Evolutionary conservation across 2,888 invertebrate species (phyloP).

Genomic region (Drosophila histrio): DNA sequence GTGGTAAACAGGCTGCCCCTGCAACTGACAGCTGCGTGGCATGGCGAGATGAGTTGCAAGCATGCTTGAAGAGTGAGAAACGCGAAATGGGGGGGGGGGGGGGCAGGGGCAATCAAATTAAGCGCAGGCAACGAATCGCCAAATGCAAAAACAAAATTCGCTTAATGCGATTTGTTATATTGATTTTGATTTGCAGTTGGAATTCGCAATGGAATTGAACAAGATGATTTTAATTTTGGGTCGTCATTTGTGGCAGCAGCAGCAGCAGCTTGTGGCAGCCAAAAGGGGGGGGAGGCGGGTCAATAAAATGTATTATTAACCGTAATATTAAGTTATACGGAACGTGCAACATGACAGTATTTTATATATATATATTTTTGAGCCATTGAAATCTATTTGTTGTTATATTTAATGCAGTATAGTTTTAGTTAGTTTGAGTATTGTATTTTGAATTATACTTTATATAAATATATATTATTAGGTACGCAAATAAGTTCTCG

Average conservation of each 20-base stretch:
- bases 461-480: too few relatives aligned
- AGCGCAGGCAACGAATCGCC: conserved; percentile 48
- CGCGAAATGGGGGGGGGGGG: not conserved
- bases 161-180: conserved; percentile 53
- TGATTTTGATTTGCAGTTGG: conserved; percentile 35
- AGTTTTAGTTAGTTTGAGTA: too few relatives aligned
- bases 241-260: too few relatives aligned
- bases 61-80: not conserved
- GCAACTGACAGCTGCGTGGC: conserved; percentile 50
- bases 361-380: too few relatives aligned
- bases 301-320: not conserved
- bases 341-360: too few relatives aligned
- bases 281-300: not conserved
- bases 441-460: too few relatives aligned
- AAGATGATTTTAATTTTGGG: not conserved
- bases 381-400: too few relatives aligned
- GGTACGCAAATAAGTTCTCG: too few relatives aligned
- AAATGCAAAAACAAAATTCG: conserved; percentile 45
- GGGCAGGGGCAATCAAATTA: conserved; percentile 44
- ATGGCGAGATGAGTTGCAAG: conserved; percentile 5
- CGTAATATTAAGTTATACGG: too few relatives aligned
- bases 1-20: conserved; percentile 7
- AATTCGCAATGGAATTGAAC: not conserved
- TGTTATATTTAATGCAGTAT: too few relatives aligned
- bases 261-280: not conserved